Base-by-base conservation (phyloP, 1,140 invertebrate genomes). In the Uloborus diversus region DNA sequence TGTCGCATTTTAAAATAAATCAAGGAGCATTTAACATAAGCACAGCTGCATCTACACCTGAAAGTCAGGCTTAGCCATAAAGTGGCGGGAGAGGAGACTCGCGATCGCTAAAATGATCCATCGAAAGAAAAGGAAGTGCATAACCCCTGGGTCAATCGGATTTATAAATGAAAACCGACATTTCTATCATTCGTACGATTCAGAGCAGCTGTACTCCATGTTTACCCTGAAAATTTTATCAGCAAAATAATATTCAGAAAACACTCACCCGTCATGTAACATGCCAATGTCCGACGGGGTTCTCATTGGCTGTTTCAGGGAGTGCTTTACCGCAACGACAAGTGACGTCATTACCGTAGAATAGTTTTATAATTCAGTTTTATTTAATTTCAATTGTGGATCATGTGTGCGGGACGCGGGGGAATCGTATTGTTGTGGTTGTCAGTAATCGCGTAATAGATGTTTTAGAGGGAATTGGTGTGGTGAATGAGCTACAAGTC, bases 171-270 rank as follows among this genome's bases (percentile, higher is more conserved):
- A 78, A 80, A 80, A 64, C 57, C 33, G 27, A 70, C 70, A 57
- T 70, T 81, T 81, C 66, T 69, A 73, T 78, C 70, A 51, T 81
- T 81, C 49, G 69, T 66, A 68, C 59, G 66, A 75, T 65, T 70
- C 61, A 59, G 79, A 81, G 79, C 79, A 64, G 69, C 70, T 62
- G 82, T 83, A 83, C 84, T 79, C 83, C 79, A 82, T 83, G 83
- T 85, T 85, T 86, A 85, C 85, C 84, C 84, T 84, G 86, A 87
- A 87, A 88, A 87, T 87, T 88, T 88, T 88, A 88, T 88, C 87
- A 88, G 86, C 86, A 86, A 88, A 88, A 88, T 88, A 88, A 88
- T 88, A 88, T 88, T 88, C 87, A 84, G 86, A 87, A 88, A 88
- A 88, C 88, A 89, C 88, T 89, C 87, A 89, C 85, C 88, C 87